These are phyloP conservation scores for Lepus europaeus DNA, from an alignment of 2,113 vertebrate genomes.

Conservation along the genomic window DNA sequence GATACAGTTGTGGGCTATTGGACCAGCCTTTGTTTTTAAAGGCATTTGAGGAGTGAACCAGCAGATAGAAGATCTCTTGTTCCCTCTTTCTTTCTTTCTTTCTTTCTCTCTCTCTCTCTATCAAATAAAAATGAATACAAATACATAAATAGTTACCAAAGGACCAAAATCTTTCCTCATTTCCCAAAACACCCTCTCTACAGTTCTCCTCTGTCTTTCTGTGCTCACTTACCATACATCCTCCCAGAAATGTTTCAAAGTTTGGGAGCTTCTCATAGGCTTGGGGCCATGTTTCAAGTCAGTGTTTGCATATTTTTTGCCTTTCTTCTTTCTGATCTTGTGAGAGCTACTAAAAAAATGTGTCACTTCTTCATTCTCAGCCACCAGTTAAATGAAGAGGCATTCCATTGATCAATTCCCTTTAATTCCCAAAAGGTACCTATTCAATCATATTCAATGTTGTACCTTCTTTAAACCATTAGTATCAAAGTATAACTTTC, in stretches of 20 bases:
- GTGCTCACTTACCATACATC: background rate
- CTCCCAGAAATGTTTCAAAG: background rate
- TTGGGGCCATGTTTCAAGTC: background rate
- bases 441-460: background rate
- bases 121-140: too few relatives aligned
- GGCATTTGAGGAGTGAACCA: too few relatives aligned
- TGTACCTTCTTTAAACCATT: background rate
- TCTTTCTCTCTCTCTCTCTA: too few relatives aligned
- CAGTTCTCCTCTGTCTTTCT: background rate
- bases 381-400: background rate
- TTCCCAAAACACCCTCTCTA: background rate
- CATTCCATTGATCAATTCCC: background rate
- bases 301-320: background rate
- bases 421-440: background rate
- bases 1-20: too few relatives aligned
- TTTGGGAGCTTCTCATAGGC: background rate
- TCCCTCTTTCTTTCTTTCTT: too few relatives aligned
- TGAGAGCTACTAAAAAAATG: background rate
- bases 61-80: too few relatives aligned
- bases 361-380: background rate
- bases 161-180: background rate
- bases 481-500: background rate
- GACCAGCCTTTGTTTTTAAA: too few relatives aligned
- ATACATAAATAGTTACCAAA: background rate
- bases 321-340: background rate